These are phyloP conservation scores for Molossus alvarezi DNA, from an alignment of 2,797 vertebrate species.

Conservation along the genomic window DNA sequence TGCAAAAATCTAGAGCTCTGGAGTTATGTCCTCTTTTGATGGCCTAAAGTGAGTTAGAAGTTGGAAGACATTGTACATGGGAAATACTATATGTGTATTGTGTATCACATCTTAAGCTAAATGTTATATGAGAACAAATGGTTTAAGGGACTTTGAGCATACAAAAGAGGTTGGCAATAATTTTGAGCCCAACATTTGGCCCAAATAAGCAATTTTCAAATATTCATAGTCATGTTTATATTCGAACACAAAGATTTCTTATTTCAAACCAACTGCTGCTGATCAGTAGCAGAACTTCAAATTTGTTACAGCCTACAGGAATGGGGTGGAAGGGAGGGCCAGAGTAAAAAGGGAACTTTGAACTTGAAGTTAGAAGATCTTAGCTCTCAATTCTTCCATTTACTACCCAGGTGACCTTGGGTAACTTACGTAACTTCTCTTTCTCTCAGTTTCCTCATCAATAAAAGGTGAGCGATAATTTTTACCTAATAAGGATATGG, in stretches of 20 bases:
- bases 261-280: conserved; percentile 84
- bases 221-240: conserved; percentile 85
- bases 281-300: conserved; percentile 84
- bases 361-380: conserved; percentile 61
- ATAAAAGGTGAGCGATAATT: conserved; percentile 9
- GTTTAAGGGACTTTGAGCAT: conserved; percentile 76
- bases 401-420: neutral
- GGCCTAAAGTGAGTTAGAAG: conserved; percentile 83
- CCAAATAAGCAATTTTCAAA: conserved; percentile 84
- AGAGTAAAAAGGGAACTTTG: conserved; percentile 55
- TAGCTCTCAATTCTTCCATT: neutral
- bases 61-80: conserved; percentile 83
- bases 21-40: conserved; percentile 83
- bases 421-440: conserved; percentile 56
- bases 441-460: conserved; percentile 19
- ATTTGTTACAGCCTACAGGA: conserved; percentile 78
- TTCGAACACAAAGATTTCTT: conserved; percentile 85
- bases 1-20: conserved; percentile 82
- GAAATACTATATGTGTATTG: conserved; percentile 80
- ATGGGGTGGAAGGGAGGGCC: neutral
- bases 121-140: conserved; percentile 83
- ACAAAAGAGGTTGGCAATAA: conserved; percentile 83
- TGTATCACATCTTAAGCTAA: conserved; percentile 81
- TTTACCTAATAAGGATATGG: conserved; percentile 21
- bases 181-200: conserved; percentile 82